phyloP scores from a whole-genome alignment of 2,113 vertebrate genomes.

The Halichoeres trimaculatus region DNA sequence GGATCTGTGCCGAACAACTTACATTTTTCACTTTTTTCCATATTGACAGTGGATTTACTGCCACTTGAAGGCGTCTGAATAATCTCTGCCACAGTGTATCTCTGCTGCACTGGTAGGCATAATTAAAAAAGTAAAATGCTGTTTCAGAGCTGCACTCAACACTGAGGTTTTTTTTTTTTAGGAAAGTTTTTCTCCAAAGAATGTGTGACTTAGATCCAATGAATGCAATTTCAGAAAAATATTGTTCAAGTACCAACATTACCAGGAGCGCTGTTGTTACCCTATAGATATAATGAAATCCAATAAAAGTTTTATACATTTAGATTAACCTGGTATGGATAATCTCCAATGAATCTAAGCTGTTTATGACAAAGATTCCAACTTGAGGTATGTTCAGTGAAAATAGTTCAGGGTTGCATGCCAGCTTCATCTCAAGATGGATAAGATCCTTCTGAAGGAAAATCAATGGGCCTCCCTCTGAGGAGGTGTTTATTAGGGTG shows the following conservation, averaged over 20 bases:
- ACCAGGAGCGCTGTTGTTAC: not conserved
- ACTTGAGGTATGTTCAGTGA: not conserved
- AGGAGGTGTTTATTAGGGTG: slow-evolving; percentile 52
- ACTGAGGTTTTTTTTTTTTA: not conserved
- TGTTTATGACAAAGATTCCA: not conserved
- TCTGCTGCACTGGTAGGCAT: not conserved
- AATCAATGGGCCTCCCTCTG: slow-evolving; percentile 51
- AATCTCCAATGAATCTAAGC: too few relatives aligned
- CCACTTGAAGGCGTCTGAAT: not conserved
- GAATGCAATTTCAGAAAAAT: not conserved
- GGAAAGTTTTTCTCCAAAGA: not conserved
- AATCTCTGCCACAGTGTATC: not conserved
- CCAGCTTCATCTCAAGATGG: slow-evolving; percentile 1
- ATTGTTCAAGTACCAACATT: too few relatives aligned
- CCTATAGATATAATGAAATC: not conserved
- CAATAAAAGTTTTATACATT: not conserved
- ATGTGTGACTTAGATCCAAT: not conserved
- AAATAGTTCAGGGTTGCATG: slow-evolving; percentile 19
- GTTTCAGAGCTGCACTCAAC: not conserved
- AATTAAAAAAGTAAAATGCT: not conserved
- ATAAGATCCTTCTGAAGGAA: slow-evolving; percentile 43
- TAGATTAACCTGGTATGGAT: not conserved
- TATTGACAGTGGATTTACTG: not conserved
- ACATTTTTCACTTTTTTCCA: not conserved
- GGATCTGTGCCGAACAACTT: not conserved